phyloP scores from a whole-genome alignment of 1,140 invertebrate genomes.

The Drosophila lowei region DNA sequence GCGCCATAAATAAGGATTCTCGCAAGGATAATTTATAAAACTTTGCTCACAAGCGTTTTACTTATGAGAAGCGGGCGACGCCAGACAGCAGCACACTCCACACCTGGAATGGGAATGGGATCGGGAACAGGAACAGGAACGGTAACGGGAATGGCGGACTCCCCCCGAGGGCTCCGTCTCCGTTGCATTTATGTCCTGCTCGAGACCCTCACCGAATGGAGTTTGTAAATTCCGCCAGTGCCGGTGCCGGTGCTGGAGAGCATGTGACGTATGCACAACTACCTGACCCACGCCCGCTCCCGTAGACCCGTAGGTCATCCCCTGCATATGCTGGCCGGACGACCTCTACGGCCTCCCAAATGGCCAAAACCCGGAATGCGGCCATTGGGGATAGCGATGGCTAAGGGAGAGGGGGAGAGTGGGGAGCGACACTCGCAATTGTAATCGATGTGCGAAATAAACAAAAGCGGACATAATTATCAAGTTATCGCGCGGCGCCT shows the following conservation, averaged over 20 bases:
- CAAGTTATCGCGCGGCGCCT: slow-evolving; percentile 82
- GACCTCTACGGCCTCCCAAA: slow-evolving; percentile 33
- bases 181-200: slow-evolving; percentile 5
- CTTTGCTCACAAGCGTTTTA: slow-evolving; percentile 80
- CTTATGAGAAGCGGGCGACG: slow-evolving; percentile 76
- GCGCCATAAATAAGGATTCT: slow-evolving; percentile 83
- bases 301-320: slow-evolving; percentile 1
- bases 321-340: slow-evolving; percentile 8
- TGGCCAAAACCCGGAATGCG: slow-evolving; percentile 39
- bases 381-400: neutral
- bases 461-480: slow-evolving; percentile 83
- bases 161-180: neutral
- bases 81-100: slow-evolving; percentile 54
- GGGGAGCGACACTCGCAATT: slow-evolving; percentile 66
- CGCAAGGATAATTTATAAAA: slow-evolving; percentile 83
- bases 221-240: slow-evolving; percentile 63
- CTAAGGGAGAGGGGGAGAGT: slow-evolving; percentile 17
- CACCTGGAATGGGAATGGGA: slow-evolving; percentile 11
- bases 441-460: slow-evolving; percentile 83
- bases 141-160: too few relatives aligned
- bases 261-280: slow-evolving; percentile 64
- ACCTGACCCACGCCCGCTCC: slow-evolving; percentile 12
- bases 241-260: slow-evolving; percentile 30
- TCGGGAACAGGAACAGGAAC: neutral
- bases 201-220: slow-evolving; percentile 28